Percentiles rank a stretch among this genome's conserved stretches.
phyloP scores from a whole-genome alignment of 2,888 invertebrate genomes.

The Lochmaea capreae region DNA sequence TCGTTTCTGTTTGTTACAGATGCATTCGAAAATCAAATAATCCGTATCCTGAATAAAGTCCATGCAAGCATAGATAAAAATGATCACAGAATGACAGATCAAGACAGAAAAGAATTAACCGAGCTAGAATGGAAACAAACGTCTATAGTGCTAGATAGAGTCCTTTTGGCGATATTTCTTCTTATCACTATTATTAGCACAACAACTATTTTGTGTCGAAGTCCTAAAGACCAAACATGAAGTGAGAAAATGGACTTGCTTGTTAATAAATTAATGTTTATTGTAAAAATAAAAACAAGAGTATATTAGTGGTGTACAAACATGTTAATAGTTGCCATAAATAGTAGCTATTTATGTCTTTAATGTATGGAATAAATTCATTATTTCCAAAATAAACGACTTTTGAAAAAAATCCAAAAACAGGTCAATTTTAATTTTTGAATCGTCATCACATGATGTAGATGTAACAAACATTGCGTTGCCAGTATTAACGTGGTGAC shows the following conservation, averaged over 20 bases:
- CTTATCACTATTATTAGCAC: slow-evolving; percentile 83
- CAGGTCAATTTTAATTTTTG: too few relatives aligned
- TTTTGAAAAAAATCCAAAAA: too few relatives aligned
- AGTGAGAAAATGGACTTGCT: not conserved
- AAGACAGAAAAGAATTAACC: slow-evolving; percentile 81
- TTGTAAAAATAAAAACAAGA: not conserved
- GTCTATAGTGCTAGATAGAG: slow-evolving; percentile 85
- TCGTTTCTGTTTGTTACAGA: slow-evolving; percentile 50
- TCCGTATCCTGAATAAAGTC: slow-evolving; percentile 76
- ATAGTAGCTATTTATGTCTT: too few relatives aligned
- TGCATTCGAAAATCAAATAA: slow-evolving; percentile 73
- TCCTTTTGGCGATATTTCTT: slow-evolving; percentile 81
- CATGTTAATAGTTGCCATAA: not conserved
- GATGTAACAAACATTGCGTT: too few relatives aligned
- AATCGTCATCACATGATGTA: too few relatives aligned
- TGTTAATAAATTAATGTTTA: not conserved
- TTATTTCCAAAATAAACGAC: too few relatives aligned
- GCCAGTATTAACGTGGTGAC: too few relatives aligned
- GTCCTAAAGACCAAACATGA: slow-evolving; percentile 66
- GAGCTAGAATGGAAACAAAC: slow-evolving; percentile 88
- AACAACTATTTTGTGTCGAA: slow-evolving; percentile 79
- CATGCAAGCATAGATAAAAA: slow-evolving; percentile 83
- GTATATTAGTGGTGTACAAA: not conserved
- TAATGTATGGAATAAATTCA: too few relatives aligned
- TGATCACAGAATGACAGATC: slow-evolving; percentile 82